Conservation (phyloP, 2,797 vertebrate genomes). For the Rhyacichthys aspro region DNA sequence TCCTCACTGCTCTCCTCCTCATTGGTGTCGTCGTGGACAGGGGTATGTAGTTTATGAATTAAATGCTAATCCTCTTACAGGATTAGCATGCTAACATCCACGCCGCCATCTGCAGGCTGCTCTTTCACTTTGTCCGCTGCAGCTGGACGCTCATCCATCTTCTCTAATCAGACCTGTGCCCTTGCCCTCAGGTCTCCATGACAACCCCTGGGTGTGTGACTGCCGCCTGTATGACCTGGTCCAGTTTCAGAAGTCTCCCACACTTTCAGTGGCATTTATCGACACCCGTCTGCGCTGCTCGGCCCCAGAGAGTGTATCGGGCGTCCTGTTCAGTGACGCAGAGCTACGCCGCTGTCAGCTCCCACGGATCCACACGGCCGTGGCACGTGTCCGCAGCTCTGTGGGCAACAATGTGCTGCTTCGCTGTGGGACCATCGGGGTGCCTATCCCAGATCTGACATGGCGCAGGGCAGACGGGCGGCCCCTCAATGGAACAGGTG, state of each 20-base stretch:
- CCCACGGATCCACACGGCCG: constrained; percentile 87
- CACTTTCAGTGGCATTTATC: constrained; percentile 88
- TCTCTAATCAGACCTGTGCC: constrained; percentile 42
- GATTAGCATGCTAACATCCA: constrained; percentile 71
- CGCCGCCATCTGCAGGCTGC: constrained; percentile 67
- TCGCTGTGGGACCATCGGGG: constrained; percentile 91
- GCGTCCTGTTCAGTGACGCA: constrained; percentile 90
- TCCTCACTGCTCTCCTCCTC: constrained; percentile 28
- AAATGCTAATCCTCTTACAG: constrained; percentile 76
- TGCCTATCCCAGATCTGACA: constrained; percentile 90
- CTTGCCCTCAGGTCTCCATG: constrained; percentile 88
- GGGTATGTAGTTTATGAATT: constrained; percentile 74
- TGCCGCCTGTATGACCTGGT: constrained; percentile 93
- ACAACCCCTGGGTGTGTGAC: constrained; percentile 97
- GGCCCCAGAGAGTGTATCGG: constrained; percentile 87
- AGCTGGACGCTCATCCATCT: constrained; percentile 47
- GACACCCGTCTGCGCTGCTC: constrained; percentile 89
- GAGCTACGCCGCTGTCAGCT: constrained; percentile 91
- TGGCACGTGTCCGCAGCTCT: constrained; percentile 86
- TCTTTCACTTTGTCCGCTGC: constrained; percentile 50
- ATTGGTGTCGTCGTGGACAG: constrained; percentile 58
- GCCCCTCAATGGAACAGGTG: constrained; percentile 90
- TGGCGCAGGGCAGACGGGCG: constrained; percentile 89
- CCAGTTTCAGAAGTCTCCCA: constrained; percentile 88
- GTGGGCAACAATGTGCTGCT: constrained; percentile 91